A percentile compares a stretch with the other conserved stretches of the same genome.
These are phyloP conservation scores for Lissonota sp. DNA, from an alignment of 2,888 invertebrate genomes.

Conservation along the genomic window DNA sequence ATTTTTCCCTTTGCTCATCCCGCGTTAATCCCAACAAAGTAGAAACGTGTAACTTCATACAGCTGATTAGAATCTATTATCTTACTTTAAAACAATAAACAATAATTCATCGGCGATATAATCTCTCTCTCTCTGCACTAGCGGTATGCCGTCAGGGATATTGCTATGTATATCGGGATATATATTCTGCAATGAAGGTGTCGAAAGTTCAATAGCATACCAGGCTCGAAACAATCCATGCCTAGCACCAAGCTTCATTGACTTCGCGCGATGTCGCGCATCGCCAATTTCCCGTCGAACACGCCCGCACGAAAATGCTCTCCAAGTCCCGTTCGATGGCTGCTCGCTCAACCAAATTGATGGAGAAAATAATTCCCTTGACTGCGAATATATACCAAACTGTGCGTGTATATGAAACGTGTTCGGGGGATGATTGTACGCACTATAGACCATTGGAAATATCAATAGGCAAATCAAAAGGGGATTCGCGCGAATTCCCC, in stretches of 20 bases:
- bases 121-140: too few species aligned
- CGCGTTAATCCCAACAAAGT: too few species aligned
- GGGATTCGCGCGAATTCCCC: slow-evolving; percentile 82
- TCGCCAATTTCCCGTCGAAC: slow-evolving; percentile 47
- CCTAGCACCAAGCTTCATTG: slow-evolving; percentile 19
- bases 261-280: slow-evolving; percentile 41
- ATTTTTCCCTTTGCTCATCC: too few species aligned
- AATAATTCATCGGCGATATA: too few species aligned
- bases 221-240: slow-evolving; percentile 31
- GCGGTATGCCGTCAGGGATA: too few species aligned
- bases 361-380: slow-evolving; percentile 77
- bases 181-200: neutral
- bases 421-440: slow-evolving; percentile 78
- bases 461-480: slow-evolving; percentile 75
- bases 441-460: slow-evolving; percentile 24
- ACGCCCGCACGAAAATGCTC: slow-evolving; percentile 14
- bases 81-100: neutral
- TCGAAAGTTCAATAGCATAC: slow-evolving; percentile 16
- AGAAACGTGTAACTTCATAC: too few species aligned
- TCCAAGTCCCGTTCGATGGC: slow-evolving; percentile 34
- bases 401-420: slow-evolving; percentile 10
- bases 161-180: too few species aligned
- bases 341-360: slow-evolving; percentile 68
- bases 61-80: too few species aligned
- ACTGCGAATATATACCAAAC: slow-evolving; percentile 59